phyloP scores from a whole-genome alignment of 2,113 vertebrate genomes.

The Zapornia atra region DNA sequence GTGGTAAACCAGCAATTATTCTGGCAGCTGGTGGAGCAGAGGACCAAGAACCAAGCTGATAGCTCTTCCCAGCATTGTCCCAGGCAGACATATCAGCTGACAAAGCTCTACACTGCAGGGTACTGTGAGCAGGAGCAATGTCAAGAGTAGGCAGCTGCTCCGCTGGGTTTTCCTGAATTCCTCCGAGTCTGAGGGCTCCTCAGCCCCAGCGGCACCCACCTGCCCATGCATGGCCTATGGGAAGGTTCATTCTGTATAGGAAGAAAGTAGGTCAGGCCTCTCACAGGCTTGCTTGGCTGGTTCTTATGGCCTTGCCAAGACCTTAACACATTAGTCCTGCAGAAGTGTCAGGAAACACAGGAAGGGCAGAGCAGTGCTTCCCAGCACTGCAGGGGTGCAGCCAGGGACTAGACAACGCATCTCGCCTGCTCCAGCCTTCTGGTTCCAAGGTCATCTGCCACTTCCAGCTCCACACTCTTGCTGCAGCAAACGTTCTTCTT shows the following conservation, averaged over 20 bases:
- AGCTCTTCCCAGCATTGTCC: neutral
- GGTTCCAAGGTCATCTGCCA: neutral
- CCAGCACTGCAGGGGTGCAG: rapidly evolving
- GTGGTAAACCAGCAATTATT: neutral
- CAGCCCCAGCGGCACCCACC: neutral
- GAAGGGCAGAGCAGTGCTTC: neutral
- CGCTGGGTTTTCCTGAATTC: neutral
- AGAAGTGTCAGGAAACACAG: neutral
- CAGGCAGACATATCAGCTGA: neutral
- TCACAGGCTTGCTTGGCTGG: neutral
- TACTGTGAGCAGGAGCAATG: neutral
- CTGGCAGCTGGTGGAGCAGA: neutral
- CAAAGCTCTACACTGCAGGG: neutral
- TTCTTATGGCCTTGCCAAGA: rapidly evolving
- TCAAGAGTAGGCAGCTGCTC: neutral
- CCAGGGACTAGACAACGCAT: neutral
- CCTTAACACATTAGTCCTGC: neutral
- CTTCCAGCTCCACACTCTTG: neutral
- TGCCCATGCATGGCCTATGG: neutral
- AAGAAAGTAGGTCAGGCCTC: neutral
- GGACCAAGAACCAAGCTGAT: neutral
- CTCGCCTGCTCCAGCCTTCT: rapidly evolving
- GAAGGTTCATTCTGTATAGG: neutral
- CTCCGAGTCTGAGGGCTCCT: rapidly evolving
- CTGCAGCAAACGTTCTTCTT: neutral